Evolutionary conservation across 2,888 invertebrate genomes (phyloP).

Genomic region (Rotaria magnacalcarata): DNA sequence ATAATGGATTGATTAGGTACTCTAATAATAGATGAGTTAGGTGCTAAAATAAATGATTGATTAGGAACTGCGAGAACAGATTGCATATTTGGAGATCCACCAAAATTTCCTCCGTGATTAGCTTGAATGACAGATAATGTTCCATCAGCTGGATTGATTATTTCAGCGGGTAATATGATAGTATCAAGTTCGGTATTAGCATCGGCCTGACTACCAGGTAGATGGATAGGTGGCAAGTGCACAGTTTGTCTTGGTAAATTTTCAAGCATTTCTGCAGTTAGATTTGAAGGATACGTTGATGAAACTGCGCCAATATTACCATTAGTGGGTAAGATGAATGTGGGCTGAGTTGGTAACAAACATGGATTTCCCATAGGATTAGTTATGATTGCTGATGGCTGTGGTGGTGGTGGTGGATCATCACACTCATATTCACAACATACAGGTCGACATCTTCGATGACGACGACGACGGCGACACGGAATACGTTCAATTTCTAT

Average conservation of each 20-base stretch:
- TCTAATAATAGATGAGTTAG: too few species aligned
- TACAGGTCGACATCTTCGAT: neutral
- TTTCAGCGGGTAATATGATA: neutral
- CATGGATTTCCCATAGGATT: neutral
- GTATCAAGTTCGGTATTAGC: neutral
- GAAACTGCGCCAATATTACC: neutral
- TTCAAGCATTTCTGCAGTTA: neutral
- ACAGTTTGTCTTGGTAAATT: neutral
- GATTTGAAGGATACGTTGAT: neutral
- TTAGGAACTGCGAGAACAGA: neutral
- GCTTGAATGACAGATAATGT: neutral
- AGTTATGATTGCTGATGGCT: neutral
- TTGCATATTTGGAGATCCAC: neutral
- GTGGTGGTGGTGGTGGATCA: neutral
- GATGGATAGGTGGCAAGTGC: neutral
- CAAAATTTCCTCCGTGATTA: neutral
- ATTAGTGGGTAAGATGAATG: neutral
- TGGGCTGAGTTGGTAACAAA: neutral
- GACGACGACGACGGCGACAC: neutral
- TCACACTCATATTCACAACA: neutral
- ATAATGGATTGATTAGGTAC: too few species aligned
- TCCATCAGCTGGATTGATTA: neutral
- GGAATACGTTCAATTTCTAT: slow-evolving; percentile 28
- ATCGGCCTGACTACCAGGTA: neutral
- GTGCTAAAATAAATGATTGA: neutral